Evolutionary conservation across 2,113 vertebrate species (phyloP), one percentile per base, ranked within the genome.

Genomic region (Cyanoramphus novaezelandiae): DNA sequence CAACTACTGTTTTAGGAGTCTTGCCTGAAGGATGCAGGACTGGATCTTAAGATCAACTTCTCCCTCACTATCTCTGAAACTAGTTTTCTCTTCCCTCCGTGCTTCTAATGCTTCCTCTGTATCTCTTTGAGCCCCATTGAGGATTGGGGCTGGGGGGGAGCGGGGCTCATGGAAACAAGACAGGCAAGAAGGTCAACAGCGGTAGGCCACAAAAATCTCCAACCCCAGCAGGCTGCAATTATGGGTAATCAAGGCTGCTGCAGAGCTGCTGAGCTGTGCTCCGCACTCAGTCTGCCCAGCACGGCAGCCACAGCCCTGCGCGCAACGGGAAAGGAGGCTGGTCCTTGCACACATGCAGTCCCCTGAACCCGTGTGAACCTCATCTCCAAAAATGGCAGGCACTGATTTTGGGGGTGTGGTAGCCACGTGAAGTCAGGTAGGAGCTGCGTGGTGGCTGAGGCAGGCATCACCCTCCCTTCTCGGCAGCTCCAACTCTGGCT

Each of bases 221-320:
- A 62, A 7, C 13, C 8, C 60, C 7, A n/a, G 19, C 31, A 93
- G 62, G 52, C 70, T 86, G n/a, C 77, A 94, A 92, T 95, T 96
- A 85, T 29, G 77, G 88, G 37, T 27, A 71, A 72, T 62, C 3
- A 59, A 79, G 77, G 62, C 57, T 78, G 55, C 80, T 93, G 86
- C 76, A 78, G 92, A 94, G 86, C 85, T 96, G 96, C 92, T 94
- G 92, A 94, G 82, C 94, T 94, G 59, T 90, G 68, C 55, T 86
- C 13, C 1, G 12, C 15, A 2, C 31, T 70, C 64, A 2, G 14
- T 41, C 31, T 72, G 50, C 82, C 31, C 28, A 25, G 80, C 65
- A 60, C 2, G 52, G 80, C 83, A 84, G 57, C 43, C 86, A 25
- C 79, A 90, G 76, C 43, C 49, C 52, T 12, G 13, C 1, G 17